Base-by-base conservation (phyloP, 2,888 invertebrate species). In the Watsonalla cultraria region DNA sequence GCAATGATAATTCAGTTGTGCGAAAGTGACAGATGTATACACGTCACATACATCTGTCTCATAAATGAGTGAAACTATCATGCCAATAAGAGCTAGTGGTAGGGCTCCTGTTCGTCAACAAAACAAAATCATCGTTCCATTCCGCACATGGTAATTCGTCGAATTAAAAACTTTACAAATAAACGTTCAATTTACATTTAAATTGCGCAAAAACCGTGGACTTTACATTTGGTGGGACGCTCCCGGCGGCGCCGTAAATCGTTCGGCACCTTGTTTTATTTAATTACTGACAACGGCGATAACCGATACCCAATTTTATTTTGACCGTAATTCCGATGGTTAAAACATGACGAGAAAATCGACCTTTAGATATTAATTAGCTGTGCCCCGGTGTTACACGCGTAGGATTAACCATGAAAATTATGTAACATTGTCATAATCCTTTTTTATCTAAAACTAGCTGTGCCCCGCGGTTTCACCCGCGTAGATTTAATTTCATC, bases 201-300 rank as follows among this genome's bases (percentile, higher is more conserved):
- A 42, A 42, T 42, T 42, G 42, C 11, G 42, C 42, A 11, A 42
- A 11, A 8, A 42, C 42, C 42, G 42, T 11, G 42, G 42, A 8
- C 42, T 42, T 42, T 42, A 11, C 42, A 42, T 42, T 42, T 42
- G 42, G 42, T 42, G 5, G 9, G 9, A 8, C 42, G 8, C 42
- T 9, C 59, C 52, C 56, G 6, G 24, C 64, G 59, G 70, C 50
- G 51, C 46, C 58, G 61, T 68, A 64, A 65, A 66, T 67, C 64
- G 74, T 66, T 73, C 72, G 66, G 59, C 74, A 71, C 77, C 77
- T 78, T 80, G 81, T 82, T 78, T 72, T 76, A 80, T 79, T 80
- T 80, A 82, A 82, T 81, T 80, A 74, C 65, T 56, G 57, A 60
- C 53, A 55, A 62, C 64, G 52, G 69, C 66, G 72, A 72, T 73